Evolutionary conservation across 2,113 vertebrate genomes (phyloP).

Genomic region (Fregetta grallaria): DNA sequence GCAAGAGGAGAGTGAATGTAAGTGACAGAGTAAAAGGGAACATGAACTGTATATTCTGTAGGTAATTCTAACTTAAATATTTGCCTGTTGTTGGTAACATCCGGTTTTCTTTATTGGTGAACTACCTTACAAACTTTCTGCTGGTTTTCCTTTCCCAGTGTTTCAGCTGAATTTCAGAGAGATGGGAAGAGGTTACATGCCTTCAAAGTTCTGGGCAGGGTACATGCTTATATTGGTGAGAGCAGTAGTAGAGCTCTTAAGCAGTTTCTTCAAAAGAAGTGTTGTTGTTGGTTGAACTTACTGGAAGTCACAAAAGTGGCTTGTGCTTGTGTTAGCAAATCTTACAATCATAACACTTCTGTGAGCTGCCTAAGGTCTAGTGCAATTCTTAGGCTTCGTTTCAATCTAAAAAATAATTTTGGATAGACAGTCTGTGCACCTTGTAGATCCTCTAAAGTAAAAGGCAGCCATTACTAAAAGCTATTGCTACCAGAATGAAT

Average conservation of each 20-base stretch:
- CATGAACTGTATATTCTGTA: neutral
- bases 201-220: neutral
- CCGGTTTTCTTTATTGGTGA: neutral
- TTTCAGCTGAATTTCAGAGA: neutral
- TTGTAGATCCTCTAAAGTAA: neutral
- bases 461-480: neutral
- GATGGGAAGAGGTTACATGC: neutral
- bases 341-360: neutral
- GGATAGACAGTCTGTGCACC: neutral
- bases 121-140: neutral
- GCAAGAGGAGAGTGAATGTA: neutral
- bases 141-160: neutral
- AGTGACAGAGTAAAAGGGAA: neutral
- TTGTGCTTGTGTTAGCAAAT: constrained; percentile 26
- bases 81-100: neutral
- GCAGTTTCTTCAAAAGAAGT: neutral
- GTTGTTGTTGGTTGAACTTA: neutral
- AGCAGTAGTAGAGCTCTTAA: neutral
- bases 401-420: neutral
- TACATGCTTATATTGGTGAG: neutral
- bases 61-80: neutral
- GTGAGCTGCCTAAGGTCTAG: neutral
- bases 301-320: neutral
- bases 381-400: neutral
- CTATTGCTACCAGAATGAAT: neutral